phyloP scores from a whole-genome alignment of 2,113 vertebrate species.

The Glareola pratincola region DNA sequence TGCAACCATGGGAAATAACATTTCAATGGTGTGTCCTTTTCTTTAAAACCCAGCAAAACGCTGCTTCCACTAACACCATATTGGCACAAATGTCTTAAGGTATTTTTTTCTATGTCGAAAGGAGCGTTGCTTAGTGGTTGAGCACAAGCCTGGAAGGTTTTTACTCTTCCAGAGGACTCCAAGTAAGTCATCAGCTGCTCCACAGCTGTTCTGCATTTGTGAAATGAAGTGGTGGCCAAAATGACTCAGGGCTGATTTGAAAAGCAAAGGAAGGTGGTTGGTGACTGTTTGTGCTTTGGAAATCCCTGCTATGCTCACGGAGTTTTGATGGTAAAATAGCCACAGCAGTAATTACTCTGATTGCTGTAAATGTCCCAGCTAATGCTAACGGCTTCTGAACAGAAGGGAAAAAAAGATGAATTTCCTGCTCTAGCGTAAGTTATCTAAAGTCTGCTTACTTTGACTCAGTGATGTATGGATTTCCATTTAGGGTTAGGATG shows the following conservation, averaged over 20 bases:
- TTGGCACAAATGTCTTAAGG: background rate
- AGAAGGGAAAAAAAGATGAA: background rate
- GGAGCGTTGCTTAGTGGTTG: background rate
- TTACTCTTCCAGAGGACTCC: background rate
- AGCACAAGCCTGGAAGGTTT: constrained; percentile 2
- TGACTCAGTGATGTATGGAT: constrained; percentile 19
- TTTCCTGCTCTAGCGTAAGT: background rate
- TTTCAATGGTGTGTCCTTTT: background rate
- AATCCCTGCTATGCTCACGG: background rate
- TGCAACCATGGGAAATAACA: background rate
- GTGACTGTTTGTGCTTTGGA: background rate
- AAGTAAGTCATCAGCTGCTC: background rate
- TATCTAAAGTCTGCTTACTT: background rate
- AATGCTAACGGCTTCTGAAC: background rate
- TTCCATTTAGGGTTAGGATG: constrained; percentile 16
- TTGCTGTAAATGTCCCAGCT: background rate
- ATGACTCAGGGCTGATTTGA: constrained; percentile 21
- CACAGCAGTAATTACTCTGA: background rate
- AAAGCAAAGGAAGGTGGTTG: background rate
- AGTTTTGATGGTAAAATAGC: background rate
- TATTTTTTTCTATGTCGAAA: background rate
- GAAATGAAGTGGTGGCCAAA: background rate
- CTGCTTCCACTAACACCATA: background rate
- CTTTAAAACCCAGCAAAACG: background rate
- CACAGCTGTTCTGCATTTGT: background rate